phyloP scores from a whole-genome alignment of 2,113 vertebrate species.

The Malurus cyaneus region DNA sequence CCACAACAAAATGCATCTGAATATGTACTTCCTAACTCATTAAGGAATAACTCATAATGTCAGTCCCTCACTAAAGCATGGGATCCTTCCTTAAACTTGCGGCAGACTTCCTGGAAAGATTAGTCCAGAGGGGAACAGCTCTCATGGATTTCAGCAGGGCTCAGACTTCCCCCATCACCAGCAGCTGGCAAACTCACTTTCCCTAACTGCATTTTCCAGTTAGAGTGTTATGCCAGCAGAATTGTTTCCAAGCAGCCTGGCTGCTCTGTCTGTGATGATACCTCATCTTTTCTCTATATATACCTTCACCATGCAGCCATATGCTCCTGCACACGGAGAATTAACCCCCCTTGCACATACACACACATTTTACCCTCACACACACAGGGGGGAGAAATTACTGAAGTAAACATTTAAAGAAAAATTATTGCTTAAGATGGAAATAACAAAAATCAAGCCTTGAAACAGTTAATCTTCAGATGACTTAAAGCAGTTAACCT shows the following conservation, averaged over 20 bases:
- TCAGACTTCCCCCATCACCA: neutral
- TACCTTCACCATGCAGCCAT: neutral
- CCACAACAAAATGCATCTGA: neutral
- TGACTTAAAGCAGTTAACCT: constrained; percentile 16
- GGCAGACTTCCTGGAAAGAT: neutral
- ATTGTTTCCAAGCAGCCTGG: neutral
- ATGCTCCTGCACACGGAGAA: neutral
- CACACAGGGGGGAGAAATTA: neutral
- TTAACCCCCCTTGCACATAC: neutral
- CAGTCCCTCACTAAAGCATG: neutral
- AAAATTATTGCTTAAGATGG: neutral
- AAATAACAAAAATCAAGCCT: neutral
- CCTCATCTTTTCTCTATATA: neutral
- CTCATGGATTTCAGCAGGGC: neutral
- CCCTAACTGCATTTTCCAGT: neutral
- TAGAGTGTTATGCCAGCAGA: neutral
- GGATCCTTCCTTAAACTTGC: neutral
- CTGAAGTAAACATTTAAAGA: neutral
- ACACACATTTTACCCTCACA: neutral
- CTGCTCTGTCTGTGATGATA: neutral
- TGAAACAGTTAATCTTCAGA: constrained; percentile 3
- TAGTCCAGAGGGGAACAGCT: neutral
- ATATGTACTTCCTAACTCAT: neutral
- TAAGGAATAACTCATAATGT: rapidly evolving
- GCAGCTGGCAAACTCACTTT: neutral